phyloP scores from a whole-genome alignment of 2,113 vertebrate species.

The Nettapus auritus region DNA sequence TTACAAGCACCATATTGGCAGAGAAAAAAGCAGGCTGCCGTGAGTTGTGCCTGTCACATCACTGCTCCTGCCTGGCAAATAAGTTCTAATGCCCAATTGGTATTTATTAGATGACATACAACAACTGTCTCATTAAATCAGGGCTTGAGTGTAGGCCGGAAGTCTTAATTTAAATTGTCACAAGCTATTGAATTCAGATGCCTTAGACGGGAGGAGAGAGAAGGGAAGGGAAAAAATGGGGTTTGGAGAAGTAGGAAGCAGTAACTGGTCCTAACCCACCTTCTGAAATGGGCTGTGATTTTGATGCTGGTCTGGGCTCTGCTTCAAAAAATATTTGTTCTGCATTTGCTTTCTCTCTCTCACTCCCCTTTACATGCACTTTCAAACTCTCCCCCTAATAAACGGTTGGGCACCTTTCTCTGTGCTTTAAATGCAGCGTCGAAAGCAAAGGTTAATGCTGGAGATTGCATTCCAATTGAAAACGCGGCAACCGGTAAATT shows the following conservation, averaged over 20 bases:
- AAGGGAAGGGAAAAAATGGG: neutral
- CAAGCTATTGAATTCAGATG: neutral
- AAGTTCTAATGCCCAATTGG: neutral
- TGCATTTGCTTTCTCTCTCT: neutral
- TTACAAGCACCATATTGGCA: neutral
- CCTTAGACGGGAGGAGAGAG: neutral
- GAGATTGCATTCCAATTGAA: constrained; percentile 83
- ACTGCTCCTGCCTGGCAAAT: neutral
- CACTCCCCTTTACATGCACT: neutral
- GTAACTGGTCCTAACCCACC: neutral
- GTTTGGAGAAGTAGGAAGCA: neutral
- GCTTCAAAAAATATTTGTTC: neutral
- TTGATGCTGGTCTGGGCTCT: neutral
- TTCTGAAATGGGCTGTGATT: neutral
- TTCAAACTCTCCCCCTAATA: neutral
- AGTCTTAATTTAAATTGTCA: constrained; percentile 70
- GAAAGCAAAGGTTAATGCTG: constrained; percentile 82
- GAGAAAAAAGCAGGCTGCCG: neutral
- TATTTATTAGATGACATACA: constrained; percentile 67
- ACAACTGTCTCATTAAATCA: constrained; percentile 67
- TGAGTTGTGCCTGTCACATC: neutral
- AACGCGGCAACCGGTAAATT: constrained; percentile 44
- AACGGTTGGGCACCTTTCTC: constrained; percentile 38
- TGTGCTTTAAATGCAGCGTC: constrained; percentile 46
- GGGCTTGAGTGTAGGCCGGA: neutral